Evolutionary conservation across 1,140 invertebrate species (phyloP).

Genomic region (Lysiphlebus fabarum): DNA sequence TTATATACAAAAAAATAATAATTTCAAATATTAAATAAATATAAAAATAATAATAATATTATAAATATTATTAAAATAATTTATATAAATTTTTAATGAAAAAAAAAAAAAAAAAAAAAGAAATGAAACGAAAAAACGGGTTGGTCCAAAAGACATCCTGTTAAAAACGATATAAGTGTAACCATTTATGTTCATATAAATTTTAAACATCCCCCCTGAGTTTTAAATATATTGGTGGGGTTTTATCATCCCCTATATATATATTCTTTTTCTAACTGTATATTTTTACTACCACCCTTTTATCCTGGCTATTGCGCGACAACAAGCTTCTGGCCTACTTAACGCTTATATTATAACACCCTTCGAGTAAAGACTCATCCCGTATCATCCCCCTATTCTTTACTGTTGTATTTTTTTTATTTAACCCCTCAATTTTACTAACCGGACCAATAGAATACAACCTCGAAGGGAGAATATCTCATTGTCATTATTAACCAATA

Average conservation of each 20-base stretch:
- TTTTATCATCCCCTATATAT: background rate
- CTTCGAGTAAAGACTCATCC: constrained; percentile 41
- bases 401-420: constrained; percentile 35
- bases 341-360: constrained; percentile 47
- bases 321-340: constrained; percentile 40
- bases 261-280: too few species aligned
- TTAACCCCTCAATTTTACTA: constrained; percentile 18
- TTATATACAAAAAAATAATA: too few species aligned
- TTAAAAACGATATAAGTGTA: constrained; percentile 15
- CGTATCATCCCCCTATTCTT: constrained; percentile 45
- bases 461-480: constrained; percentile 38
- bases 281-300: too few species aligned
- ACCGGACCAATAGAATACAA: constrained; percentile 39
- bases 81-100: too few species aligned
- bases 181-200: constrained; percentile 31
- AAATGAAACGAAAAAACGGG: background rate
- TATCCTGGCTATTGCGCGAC: background rate
- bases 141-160: background rate
- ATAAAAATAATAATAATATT: too few species aligned
- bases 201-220: background rate
- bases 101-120: constrained; percentile 4
- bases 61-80: too few species aligned
- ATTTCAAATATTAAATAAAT: too few species aligned
- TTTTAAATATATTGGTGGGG: constrained; percentile 6
- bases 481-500: constrained; percentile 48